Conservation (phyloP, 2,113 vertebrate genomes). For the Misgurnus mizolepis region DNA sequence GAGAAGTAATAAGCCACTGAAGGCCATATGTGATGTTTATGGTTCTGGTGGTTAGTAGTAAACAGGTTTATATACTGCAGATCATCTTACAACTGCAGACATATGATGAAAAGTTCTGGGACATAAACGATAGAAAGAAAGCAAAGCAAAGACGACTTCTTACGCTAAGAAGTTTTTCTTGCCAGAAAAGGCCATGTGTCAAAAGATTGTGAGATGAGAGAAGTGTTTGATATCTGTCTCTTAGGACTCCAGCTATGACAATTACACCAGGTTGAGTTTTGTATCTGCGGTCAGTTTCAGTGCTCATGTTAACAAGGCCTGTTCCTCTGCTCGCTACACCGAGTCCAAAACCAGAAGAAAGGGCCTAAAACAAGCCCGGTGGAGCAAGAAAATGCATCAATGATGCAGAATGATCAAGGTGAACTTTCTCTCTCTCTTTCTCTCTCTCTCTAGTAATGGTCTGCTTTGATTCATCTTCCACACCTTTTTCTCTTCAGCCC, state of each 20-base stretch:
- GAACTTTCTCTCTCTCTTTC: constrained; percentile 53
- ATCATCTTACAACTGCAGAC: constrained; percentile 58
- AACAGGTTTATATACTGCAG: constrained; percentile 64
- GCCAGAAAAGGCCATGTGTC: constrained; percentile 57
- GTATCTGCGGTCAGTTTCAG: constrained; percentile 94
- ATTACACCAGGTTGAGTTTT: constrained; percentile 98
- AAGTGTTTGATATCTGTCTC: constrained; percentile 93
- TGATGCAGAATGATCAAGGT: constrained; percentile 87
- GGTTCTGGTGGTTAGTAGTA: not conserved
- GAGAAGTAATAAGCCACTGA: no score
- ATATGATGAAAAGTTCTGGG: constrained; percentile 82
- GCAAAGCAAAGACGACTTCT: constrained; percentile 70
- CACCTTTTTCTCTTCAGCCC: constrained; percentile 80
- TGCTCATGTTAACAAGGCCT: constrained; percentile 98
- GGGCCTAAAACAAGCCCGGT: constrained; percentile 70
- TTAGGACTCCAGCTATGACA: constrained; percentile 95
- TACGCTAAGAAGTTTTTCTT: constrained; percentile 87
- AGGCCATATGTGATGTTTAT: not conserved
- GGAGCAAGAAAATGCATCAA: constrained; percentile 85
- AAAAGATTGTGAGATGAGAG: constrained; percentile 79
- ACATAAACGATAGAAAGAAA: constrained; percentile 71
- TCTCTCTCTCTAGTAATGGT: constrained; percentile 79
- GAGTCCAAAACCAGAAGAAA: constrained; percentile 75
- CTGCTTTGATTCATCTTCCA: constrained; percentile 67
- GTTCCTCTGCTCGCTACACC: constrained; percentile 85